Evolutionary conservation across 2,888 invertebrate species (phyloP), one percentile per base, ranked within the genome.

Genomic region (Idaea aversata): DNA sequence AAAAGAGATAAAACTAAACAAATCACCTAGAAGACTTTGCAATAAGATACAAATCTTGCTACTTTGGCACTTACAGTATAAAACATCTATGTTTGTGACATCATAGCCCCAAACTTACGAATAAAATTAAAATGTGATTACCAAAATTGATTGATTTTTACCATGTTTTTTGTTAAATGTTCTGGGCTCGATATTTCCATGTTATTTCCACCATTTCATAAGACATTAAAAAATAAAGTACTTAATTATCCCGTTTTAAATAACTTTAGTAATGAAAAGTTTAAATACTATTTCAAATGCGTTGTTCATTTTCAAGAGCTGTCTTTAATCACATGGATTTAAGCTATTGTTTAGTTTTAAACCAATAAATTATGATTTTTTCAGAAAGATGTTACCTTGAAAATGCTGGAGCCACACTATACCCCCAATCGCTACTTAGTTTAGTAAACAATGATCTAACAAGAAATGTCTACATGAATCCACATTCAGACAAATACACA

Each of bases 401-500:
- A 86, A 97, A 98, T 94, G 97, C 97, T 58, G 98, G 98, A 7
- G 94, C 98, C 13, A 95, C 97, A 6, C 87, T 98, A 63, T 98
- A 97, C 83, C 95, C 97, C 5, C 94, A 96, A 82, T 94, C 93
- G 73, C 96, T 98, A 88, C 93, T 98, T 35, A 88, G 94, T 69
- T 88, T 93, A 58, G 90, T 96, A 15, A 91, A 94, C 65, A 85
- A 94, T 62, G 96, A 97, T 79, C 90, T 98, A 36, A 87, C 94
- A 61, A 88, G 86, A n/a, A 95, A 95, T 86, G 85, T 98, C 4
- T 97, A 97, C 80, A 96, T 97, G 77, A 99, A 99, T 93, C 99
- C 99, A 13, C 99, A 99, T 88, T 95, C 96, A 6, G 97, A 98
- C 79, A 95, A 95, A 84, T 91, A 94, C 69, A 96, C 97, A n/a